Evolutionary conservation across 2,113 vertebrate genomes (phyloP), one percentile per base, ranked within the genome.

Genomic region (Eurypyga helias): DNA sequence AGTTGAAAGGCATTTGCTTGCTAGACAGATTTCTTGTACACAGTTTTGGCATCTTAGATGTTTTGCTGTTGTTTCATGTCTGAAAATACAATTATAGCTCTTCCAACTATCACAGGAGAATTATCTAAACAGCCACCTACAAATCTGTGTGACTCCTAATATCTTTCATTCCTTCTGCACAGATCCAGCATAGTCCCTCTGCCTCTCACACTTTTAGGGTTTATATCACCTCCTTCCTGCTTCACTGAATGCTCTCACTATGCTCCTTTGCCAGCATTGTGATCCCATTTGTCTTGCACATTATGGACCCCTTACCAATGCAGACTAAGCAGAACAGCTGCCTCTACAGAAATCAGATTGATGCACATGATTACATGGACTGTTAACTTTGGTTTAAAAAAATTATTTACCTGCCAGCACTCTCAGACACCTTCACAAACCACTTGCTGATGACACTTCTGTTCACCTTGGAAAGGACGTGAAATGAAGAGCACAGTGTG

Each of bases 351-450:
- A 70, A 38, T 23, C 81, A 88, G 95, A 92, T 33, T 48, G 95
- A 96, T 89, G 93, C 79, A 54, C 84, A 77, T 92, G 95, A 97
- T 97, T 94, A 91, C 95, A 91, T 23, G 91, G 81, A 43, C 90
- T 90, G 87, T 96, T 97, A 95, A 93, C 94, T 94, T 90, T 87
- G 55, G 65, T 86, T 89, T 57, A 79, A 93, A 94, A 94, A 96
- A 96, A 90, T 83, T 78, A 96, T 95, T 89, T 94, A 95, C 92
- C 91, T 92, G 97, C 93, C 96, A 93, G 61, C 49, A 36, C 88
- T 67, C 60, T 0, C 93, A 96, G 95, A 90, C 78, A 67, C 90
- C 93, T 67, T 93, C 94, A 90, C 95, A 89, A 91, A 73, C 10
- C 91, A 67, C 90, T 51, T 57, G 88, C 84, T 82, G 96, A n/a